phyloP scores from a whole-genome alignment of 2,113 vertebrate genomes.

The Malurus melanocephalus region DNA sequence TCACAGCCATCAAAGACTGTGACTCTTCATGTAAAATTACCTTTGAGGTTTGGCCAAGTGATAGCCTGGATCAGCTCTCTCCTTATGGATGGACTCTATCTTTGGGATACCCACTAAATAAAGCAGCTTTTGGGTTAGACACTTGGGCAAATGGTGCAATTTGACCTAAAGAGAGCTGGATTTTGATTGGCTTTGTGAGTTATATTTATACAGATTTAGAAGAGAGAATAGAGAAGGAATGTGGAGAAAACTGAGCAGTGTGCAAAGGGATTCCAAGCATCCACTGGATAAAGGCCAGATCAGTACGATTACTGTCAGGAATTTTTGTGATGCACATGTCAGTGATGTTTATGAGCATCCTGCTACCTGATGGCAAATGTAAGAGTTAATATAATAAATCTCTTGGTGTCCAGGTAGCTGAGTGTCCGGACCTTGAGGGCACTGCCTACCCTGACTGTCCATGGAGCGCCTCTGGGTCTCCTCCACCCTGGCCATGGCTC shows the following conservation, averaged over 20 bases:
- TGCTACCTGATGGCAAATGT: neutral
- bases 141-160: neutral
- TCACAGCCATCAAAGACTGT: neutral
- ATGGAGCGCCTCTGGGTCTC: accelerated
- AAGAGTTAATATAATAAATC: neutral
- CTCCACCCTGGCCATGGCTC: no score
- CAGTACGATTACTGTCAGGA: neutral
- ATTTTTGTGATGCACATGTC: neutral
- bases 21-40: neutral
- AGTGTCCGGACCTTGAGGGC: neutral
- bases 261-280: neutral
- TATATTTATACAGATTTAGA: neutral
- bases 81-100: neutral
- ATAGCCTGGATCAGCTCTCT: neutral
- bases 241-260: neutral
- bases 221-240: neutral
- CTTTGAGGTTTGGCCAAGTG: neutral
- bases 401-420: neutral
- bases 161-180: neutral
- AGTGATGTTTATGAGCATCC: neutral
- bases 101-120: neutral
- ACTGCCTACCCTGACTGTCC: no score
- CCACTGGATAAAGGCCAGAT: neutral
- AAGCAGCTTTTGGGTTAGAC: neutral
- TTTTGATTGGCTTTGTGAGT: neutral